Evolutionary conservation across 2,797 vertebrate genomes (phyloP).

Genomic region (Martes flavigula): DNA sequence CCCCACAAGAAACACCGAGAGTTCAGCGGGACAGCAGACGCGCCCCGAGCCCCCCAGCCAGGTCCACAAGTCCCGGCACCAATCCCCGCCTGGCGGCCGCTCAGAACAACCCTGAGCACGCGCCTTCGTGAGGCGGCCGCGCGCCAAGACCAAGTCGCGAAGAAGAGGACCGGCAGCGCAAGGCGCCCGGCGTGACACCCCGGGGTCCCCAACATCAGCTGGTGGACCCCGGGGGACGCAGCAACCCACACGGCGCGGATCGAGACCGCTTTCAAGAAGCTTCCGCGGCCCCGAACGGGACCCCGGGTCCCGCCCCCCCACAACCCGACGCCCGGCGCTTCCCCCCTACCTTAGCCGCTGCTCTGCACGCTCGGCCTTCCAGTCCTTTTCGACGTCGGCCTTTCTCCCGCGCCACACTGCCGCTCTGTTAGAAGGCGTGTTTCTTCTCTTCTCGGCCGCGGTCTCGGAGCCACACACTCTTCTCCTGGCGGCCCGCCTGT

Average conservation of each 20-base stretch:
- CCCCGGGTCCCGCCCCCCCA: not conserved
- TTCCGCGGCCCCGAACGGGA: not conserved
- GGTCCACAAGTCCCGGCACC: no score
- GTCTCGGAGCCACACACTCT: not conserved
- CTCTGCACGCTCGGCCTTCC: not conserved
- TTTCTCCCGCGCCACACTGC: not conserved
- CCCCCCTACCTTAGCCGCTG: not conserved
- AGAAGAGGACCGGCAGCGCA: no score
- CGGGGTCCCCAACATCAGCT: not conserved
- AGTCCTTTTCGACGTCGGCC: not conserved
- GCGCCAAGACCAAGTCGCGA: not conserved
- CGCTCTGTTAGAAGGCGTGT: fast-evolving
- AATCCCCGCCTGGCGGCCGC: not conserved
- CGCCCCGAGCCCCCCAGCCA: not conserved
- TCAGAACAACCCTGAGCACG: not conserved
- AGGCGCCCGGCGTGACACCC: not conserved
- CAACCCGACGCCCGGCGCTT: not conserved
- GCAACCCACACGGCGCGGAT: not conserved
- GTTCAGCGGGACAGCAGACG: no score
- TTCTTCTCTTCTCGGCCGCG: not conserved
- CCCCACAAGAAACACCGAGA: no score
- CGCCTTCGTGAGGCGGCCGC: not conserved
- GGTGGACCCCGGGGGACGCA: not conserved
- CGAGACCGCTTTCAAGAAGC: not conserved
- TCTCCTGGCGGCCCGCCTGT: not conserved